Evolutionary conservation across 2,888 invertebrate species (phyloP), one percentile per base, ranked within the genome.

Genomic region (Scaptodrosophila latifasciaeformis): DNA sequence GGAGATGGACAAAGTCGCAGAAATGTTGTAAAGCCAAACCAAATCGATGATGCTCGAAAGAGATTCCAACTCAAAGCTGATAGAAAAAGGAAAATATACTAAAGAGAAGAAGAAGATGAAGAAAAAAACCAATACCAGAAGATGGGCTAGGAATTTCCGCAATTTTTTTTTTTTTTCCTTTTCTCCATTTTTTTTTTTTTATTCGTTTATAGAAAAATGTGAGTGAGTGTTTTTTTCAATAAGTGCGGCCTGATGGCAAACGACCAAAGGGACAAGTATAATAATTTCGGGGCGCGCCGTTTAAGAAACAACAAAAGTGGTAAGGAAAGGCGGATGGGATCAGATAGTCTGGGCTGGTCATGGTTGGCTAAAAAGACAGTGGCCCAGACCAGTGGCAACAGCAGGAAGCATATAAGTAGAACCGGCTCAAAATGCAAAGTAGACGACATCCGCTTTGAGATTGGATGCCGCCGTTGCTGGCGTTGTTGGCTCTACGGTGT

Each of bases 221-320:
- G n/a, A n/a, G n/a, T n/a, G n/a, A n/a, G n/a, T 68, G 81, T 81
- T 76, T 78, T 81, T 76, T 77, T 77, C 76, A 77, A 77, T 77
- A 77, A 76, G 64, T 80, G 77, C 75, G 59, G n/a, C n/a, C n/a
- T n/a, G n/a, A n/a, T n/a, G n/a, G n/a, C n/a, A n/a, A n/a, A n/a
- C n/a, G n/a, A n/a, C n/a, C n/a, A n/a, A n/a, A 58, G 67, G 65
- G 59, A 62, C 54, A 65, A 62, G 75, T 60, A 70, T 64, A 70
- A 78, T 79, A 70, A 79, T 79, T 68, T 64, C 15, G 47, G 31
- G 47, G 54, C 40, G 49, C 70, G 70, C 67, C 81, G 75, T 76
- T 76, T 76, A 76, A 76, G 78, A 78, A 78, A 80, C 71, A 78
- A 71, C 60, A n/a, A 24, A 24, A 24, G 24, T 45, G 45, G 17